Evolutionary conservation across 2,888 invertebrate species (phyloP), one percentile per base, ranked within the genome.

Genomic region (Monoplex corrugatus): DNA sequence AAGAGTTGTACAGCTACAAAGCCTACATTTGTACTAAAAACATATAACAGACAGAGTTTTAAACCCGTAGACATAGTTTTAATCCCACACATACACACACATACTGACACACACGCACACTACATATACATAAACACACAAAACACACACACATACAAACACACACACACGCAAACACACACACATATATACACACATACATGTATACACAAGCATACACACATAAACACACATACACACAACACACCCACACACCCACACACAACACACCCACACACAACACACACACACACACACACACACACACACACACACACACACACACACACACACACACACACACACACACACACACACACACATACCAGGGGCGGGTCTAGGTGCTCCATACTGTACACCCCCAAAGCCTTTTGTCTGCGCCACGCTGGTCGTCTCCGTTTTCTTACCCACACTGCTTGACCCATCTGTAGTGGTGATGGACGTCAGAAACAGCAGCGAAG

Each of bases 381-480:
- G 92, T 23, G 91, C 91, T 43, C 92, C 92, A 44, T 92, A 91
- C 43, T 91, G 83, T 32, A 89, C 89, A 5, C 92, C 92, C 19
- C 92, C 92, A 35, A 90, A 90, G 28, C 92, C 93, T 8, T 91
- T 87, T 13, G 90, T 90, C 87, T 90, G 91, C 32, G 90, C 90
- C 32, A 92, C 90, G 23, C 91, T 91, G 0, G 88, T 88, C 68
- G 92, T 92, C 87, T 92, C 92, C n/a, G 92, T 91, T 86, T 91
- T 92, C 35, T 92, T 92, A 78, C 83, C 68, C 63, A 88, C 38
- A 5, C 82, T 57, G 13, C 82, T 63, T 5, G 88, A 88, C n/a
- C 88, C 88, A 43, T 88, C 88, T 88, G 63, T 19, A n/a, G n/a
- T 10, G 38, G 75, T 32, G 75, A 19, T n/a, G n/a, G n/a, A n/a